Base-by-base conservation (phyloP, 2,888 invertebrate genomes). In the Sarcophaga caerulescens region DNA sequence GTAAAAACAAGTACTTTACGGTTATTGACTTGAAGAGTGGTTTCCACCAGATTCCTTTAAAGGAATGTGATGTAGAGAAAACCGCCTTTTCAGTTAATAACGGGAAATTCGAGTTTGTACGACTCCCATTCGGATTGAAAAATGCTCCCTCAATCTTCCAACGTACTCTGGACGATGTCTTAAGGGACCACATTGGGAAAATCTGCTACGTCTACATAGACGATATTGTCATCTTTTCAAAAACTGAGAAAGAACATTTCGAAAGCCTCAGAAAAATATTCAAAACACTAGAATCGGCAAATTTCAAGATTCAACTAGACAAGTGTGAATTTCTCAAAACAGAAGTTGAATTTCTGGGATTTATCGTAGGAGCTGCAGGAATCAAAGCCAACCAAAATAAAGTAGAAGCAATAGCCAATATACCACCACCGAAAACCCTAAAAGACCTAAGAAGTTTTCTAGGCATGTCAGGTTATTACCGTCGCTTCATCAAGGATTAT, bases 61-160 rank as follows among this genome's bases (percentile, higher is more conserved):
- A 62, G n/a, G 74, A 80, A 60, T 17, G 52, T 19, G 80, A 80
- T 14, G 25, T 23, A 19, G 71, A 71, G 44, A 77, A 84, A 73
- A 78, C 78, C 21, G 83, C 83, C 23, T 84, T 83, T 44, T 78
- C 83, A 14, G 45, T 84, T 52, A 73, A 73, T 44, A 73, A 69
- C 21, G 78, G 78, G 12, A 84, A 84, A 44, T 74, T 73, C 25
- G 74, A 84, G 62, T 79, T 84, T 52, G 21, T 59, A n/a, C 47
- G 74, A 47, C 69, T 83, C 5, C 68, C 81, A 17, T 81, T 81
- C 44, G 81, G 81, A 3, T 66, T 81, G 17, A 81, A 81, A 68
- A 82, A 76, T 59, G 77, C 71, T 8, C 76, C 82, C 45, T 57
- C 66, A 59, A 62, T 76, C n/a, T 82, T 82, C 25, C 82, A 82